Percentiles rank a stretch among this genome's conserved stretches.
Evolutionary conservation across 2,113 vertebrate genomes (phyloP).

Genomic region (Channa argus): DNA sequence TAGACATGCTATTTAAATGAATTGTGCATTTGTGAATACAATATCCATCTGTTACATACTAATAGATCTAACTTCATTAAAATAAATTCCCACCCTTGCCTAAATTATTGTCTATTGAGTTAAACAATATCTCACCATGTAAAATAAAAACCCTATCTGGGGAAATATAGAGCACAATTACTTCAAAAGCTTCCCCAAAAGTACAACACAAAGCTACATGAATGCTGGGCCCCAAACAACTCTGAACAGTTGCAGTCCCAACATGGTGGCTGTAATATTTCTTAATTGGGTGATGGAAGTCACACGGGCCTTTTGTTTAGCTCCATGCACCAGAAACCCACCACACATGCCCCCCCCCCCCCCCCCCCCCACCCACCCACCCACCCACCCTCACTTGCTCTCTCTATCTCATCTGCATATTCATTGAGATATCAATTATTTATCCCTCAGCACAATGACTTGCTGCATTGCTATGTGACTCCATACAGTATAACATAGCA

Average conservation of each 20-base stretch:
- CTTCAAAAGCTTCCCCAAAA: conserved; percentile 77
- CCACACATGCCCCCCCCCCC: conserved; percentile 22
- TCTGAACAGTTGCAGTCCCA: conserved; percentile 69
- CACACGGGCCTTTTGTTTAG: conserved; percentile 78
- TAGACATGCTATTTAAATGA: conserved; percentile 55
- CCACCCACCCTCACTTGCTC: conserved; percentile 50
- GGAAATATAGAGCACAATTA: conserved; percentile 77
- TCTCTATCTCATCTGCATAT: conserved; percentile 81
- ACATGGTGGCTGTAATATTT: conserved; percentile 75
- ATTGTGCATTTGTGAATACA: conserved; percentile 58
- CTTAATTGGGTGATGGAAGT: conserved; percentile 80
- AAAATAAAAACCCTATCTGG: conserved; percentile 73
- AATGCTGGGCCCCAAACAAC: conserved; percentile 68
- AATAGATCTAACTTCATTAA: conserved; percentile 64
- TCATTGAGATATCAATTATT: conserved; percentile 89
- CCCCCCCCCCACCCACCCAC: too few relatives aligned
- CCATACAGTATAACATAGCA: conserved; percentile 65
- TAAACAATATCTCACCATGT: conserved; percentile 59
- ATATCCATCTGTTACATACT: conserved; percentile 67
- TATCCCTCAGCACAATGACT: conserved; percentile 78
- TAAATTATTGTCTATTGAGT: conserved; percentile 62
- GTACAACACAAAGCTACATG: conserved; percentile 55
- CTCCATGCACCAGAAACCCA: conserved; percentile 39
- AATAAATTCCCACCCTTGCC: conserved; percentile 58
- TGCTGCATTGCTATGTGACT: conserved; percentile 73